Evolutionary conservation across 2,888 invertebrate species (phyloP).

Genomic region (Crematogaster levior): DNA sequence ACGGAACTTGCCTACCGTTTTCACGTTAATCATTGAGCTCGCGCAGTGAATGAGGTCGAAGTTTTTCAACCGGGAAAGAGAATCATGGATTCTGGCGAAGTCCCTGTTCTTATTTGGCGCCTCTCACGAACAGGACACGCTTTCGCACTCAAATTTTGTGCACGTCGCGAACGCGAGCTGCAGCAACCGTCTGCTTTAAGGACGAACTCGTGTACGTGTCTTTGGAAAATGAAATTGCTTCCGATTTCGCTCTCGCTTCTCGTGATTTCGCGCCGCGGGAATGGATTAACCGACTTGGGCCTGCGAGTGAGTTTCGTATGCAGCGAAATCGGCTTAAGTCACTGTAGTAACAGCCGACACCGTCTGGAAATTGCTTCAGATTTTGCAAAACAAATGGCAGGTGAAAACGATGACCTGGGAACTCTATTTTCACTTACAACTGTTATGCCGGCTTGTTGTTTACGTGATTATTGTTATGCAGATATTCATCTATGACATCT

Average conservation of each 20-base stretch:
- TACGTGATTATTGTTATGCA: neutral
- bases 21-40: constrained; percentile 6
- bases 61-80: constrained; percentile 8
- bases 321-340: constrained; percentile 58
- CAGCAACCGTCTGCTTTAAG: constrained; percentile 31
- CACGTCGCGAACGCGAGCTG: constrained; percentile 28
- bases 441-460: too few species aligned
- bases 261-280: constrained; percentile 33
- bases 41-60: constrained; percentile 6
- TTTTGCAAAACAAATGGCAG: constrained; percentile 54
- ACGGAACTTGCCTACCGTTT: neutral
- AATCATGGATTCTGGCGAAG: constrained; percentile 17
- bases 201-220: constrained; percentile 52
- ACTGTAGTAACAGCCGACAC: constrained; percentile 3
- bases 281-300: constrained; percentile 38
- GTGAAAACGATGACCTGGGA: constrained; percentile 53
- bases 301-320: constrained; percentile 24
- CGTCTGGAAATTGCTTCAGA: constrained; percentile 55
- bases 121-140: constrained; percentile 41
- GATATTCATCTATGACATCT: constrained; percentile 28
- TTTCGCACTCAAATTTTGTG: constrained; percentile 50
- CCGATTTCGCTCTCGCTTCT: constrained; percentile 55
- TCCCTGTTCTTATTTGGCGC: constrained; percentile 45
- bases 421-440: constrained; percentile 9
- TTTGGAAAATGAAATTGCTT: constrained; percentile 61